These are phyloP conservation scores for Rallus limicola DNA, from an alignment of 2,113 vertebrate genomes.

Conservation along the genomic window DNA sequence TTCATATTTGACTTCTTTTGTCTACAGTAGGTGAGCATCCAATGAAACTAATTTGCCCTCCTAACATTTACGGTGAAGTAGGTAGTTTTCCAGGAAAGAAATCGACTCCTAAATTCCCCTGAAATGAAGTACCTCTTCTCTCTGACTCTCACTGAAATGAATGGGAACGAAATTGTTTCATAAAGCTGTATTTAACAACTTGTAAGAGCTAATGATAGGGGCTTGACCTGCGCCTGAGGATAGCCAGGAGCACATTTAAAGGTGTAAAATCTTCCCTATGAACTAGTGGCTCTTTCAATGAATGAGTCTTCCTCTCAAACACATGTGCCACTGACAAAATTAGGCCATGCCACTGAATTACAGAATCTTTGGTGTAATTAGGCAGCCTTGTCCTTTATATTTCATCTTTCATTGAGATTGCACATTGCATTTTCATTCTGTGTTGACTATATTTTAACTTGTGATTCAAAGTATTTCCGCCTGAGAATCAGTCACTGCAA, in stretches of 20 bases:
- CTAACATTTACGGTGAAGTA: not conserved
- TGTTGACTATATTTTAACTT: not conserved
- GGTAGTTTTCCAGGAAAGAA: not conserved
- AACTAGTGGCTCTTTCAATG: not conserved
- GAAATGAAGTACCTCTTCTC: not conserved
- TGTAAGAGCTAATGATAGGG: not conserved
- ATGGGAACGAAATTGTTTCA: not conserved
- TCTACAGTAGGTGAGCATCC: not conserved
- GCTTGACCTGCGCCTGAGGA: not conserved
- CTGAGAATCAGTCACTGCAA: not conserved
- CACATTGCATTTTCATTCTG: not conserved
- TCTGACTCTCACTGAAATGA: not conserved
- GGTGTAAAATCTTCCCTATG: not conserved
- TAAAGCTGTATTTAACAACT: not conserved
- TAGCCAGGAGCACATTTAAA: not conserved
- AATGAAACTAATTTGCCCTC: not conserved
- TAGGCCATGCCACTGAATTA: not conserved
- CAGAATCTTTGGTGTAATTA: not conserved
- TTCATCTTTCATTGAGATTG: not conserved
- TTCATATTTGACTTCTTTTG: not conserved
- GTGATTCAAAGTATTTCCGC: not conserved
- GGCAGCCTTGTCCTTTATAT: not conserved
- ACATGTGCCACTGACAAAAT: not conserved
- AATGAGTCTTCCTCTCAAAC: not conserved
- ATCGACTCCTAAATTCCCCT: not conserved